Evolutionary conservation across 2,113 vertebrate species (phyloP).

Genomic region (Casuarius casuarius): DNA sequence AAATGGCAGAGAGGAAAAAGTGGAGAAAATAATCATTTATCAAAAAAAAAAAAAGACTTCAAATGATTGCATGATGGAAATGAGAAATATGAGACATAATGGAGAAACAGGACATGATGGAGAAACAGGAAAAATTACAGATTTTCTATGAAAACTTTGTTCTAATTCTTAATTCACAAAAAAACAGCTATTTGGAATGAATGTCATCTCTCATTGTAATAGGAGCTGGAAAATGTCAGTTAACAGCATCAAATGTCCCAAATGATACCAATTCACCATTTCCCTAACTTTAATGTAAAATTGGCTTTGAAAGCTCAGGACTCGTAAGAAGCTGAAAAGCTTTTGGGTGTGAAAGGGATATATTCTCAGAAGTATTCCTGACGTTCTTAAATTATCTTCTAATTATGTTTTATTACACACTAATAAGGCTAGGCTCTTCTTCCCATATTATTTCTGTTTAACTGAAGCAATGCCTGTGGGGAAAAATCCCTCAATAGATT

Average conservation of each 20-base stretch:
- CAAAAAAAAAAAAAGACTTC: too few species aligned
- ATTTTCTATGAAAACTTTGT: background rate
- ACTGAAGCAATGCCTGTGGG: accelerated
- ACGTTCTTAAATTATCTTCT: background rate
- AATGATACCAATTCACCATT: accelerated
- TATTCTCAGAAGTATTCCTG: background rate
- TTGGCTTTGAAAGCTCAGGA: background rate
- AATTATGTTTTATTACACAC: background rate
- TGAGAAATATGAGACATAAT: background rate
- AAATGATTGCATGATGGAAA: background rate
- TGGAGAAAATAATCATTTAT: too few species aligned
- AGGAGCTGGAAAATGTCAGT: background rate
- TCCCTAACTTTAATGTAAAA: background rate
- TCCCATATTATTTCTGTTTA: accelerated
- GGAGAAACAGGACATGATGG: background rate
- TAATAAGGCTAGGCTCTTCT: accelerated
- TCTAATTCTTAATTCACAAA: background rate
- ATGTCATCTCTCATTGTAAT: accelerated
- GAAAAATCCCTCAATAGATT: accelerated
- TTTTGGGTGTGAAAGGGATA: background rate
- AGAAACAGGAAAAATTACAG: background rate
- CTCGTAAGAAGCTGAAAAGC: background rate
- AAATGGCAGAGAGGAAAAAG: too few species aligned
- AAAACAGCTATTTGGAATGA: background rate
- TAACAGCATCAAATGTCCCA: background rate